Evolutionary conservation across 2,888 invertebrate species (phyloP).

Genomic region (Blera fallax): DNA sequence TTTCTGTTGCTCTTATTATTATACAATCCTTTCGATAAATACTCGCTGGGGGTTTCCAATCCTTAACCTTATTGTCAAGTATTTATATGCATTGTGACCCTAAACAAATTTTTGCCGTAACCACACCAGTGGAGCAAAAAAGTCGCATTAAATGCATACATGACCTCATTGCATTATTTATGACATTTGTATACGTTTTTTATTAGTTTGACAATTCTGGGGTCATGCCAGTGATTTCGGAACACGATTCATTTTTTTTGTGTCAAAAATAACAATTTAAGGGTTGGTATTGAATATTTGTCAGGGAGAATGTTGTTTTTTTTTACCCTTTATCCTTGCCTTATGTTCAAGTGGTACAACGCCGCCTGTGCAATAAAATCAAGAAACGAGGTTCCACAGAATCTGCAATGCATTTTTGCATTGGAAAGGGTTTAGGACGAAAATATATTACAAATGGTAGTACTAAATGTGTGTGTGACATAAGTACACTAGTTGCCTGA

Average conservation of each 20-base stretch:
- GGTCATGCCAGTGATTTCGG: conserved; percentile 3
- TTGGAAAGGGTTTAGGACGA: background rate
- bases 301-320: background rate
- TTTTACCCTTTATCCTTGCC: conserved; percentile 29
- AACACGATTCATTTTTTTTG: background rate
- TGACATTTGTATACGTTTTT: conserved; percentile 61
- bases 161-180: conserved; percentile 66
- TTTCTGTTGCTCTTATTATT: background rate
- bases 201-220: conserved; percentile 53
- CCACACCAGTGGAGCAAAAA: background rate
- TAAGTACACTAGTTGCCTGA: conserved; percentile 8
- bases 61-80: conserved; percentile 62
- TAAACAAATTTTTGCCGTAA: conserved; percentile 53
- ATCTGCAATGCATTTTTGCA: background rate
- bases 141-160: conserved; percentile 53
- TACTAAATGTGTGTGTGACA: background rate
- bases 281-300: conserved; percentile 59
- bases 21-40: conserved; percentile 53
- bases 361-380: conserved; percentile 2
- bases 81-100: conserved; percentile 53
- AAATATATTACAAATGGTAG: background rate
- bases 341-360: conserved; percentile 18
- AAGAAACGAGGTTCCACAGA: background rate
- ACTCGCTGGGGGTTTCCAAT: background rate
- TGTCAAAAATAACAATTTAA: conserved; percentile 40